Conservation (phyloP, 2,113 vertebrate genomes). For the Morone saxatilis region DNA sequence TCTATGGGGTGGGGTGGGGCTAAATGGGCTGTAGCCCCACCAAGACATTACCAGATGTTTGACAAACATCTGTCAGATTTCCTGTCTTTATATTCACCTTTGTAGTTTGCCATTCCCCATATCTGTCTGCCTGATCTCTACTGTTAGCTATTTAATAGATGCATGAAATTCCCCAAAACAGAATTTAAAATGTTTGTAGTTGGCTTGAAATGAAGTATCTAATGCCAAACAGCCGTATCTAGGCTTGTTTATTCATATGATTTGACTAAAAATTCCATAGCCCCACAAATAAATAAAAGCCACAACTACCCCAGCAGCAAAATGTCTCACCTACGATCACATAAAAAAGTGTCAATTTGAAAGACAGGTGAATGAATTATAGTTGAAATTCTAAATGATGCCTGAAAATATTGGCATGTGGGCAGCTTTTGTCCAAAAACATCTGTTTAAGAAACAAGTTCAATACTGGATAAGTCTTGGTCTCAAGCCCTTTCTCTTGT, state of each 20-base stretch:
- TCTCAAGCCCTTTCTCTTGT: conserved; percentile 32
- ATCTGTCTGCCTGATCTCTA: not conserved
- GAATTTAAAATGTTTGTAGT: not conserved
- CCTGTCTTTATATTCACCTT: not conserved
- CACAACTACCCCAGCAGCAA: not conserved
- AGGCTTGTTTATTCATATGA: not conserved
- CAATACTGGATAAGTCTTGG: not conserved
- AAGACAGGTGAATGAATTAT: not conserved
- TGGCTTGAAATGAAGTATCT: not conserved
- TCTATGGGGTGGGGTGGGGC: not conserved
- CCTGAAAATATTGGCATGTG: not conserved
- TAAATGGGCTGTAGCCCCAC: not conserved
- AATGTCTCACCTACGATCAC: not conserved
- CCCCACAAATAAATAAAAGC: not conserved
- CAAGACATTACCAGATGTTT: not conserved
- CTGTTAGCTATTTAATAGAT: not conserved
- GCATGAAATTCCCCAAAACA: not conserved
- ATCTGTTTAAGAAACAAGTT: not conserved
- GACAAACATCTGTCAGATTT: not conserved
- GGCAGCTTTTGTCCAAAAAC: not conserved
- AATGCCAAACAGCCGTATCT: not conserved
- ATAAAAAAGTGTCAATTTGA: not conserved
- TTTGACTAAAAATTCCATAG: not conserved
- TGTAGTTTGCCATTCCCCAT: not conserved
- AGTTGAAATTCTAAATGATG: not conserved